These are phyloP conservation scores for Sebastes trivittatus DNA, from an alignment of 2,797 vertebrate genomes.

Conservation along the genomic window DNA sequence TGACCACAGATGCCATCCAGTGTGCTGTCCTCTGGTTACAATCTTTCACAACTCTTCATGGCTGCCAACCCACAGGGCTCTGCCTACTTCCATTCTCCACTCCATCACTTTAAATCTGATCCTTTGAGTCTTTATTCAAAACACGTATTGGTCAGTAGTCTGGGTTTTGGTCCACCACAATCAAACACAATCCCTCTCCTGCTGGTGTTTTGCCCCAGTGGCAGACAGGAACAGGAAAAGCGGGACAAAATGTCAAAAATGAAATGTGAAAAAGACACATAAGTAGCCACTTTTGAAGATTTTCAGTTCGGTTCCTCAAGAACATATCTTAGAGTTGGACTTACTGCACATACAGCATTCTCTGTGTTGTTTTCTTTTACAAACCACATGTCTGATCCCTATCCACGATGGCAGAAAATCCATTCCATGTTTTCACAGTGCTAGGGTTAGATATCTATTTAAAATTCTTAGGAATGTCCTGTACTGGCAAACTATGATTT, in stretches of 20 bases:
- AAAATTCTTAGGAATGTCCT: slow-evolving; percentile 43
- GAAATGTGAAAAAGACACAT: slow-evolving; percentile 38
- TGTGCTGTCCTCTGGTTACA: slow-evolving; percentile 66
- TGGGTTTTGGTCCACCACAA: slow-evolving; percentile 74
- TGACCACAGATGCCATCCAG: slow-evolving; percentile 74
- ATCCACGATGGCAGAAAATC: slow-evolving; percentile 61
- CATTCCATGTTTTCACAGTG: slow-evolving; percentile 49
- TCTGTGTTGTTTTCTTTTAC: slow-evolving; percentile 58
- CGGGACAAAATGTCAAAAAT: slow-evolving; percentile 51
- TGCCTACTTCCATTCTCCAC: slow-evolving; percentile 75
- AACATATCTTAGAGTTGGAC: slow-evolving; percentile 46
- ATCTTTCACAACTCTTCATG: slow-evolving; percentile 61
- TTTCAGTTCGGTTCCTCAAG: slow-evolving; percentile 38
- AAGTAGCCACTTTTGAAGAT: slow-evolving; percentile 42
- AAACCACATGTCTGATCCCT: slow-evolving; percentile 59
- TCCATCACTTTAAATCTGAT: slow-evolving; percentile 75
- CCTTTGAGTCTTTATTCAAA: slow-evolving; percentile 66
- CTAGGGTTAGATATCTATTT: slow-evolving; percentile 43
- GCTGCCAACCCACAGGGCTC: slow-evolving; percentile 75
- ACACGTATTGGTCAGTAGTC: slow-evolving; percentile 64
- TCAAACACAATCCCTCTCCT: slow-evolving; percentile 65
- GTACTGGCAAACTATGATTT: slow-evolving; percentile 52
- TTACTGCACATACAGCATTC: slow-evolving; percentile 59
- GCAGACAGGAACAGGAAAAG: slow-evolving; percentile 48
- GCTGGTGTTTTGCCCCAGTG: slow-evolving; percentile 56